These are phyloP conservation scores for Cosmopolites sordidus DNA, from an alignment of 2,888 invertebrate genomes.

Conservation along the genomic window DNA sequence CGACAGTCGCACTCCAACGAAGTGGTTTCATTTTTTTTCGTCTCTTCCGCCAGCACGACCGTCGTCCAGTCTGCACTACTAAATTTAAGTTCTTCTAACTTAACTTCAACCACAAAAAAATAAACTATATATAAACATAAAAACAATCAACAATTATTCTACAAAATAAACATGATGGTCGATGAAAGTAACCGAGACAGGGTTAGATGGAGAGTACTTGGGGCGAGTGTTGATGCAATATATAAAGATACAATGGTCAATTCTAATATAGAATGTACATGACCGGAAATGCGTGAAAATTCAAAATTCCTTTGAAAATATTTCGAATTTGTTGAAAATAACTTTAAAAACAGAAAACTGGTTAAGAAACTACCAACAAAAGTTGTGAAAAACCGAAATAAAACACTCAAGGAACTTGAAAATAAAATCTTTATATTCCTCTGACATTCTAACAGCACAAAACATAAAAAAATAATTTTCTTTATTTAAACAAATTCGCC, in stretches of 20 bases:
- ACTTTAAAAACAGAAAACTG: no score
- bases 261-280: slow-evolving; percentile 41
- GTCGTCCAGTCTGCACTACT: slow-evolving; percentile 12
- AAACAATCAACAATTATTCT: slow-evolving; percentile 50
- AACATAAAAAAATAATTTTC: no score
- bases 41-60: slow-evolving; percentile 2
- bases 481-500: neutral
- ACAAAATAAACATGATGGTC: slow-evolving; percentile 45
- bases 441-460: no score
- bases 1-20: slow-evolving; percentile 7
- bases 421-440: no score
- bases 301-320: neutral
- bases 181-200: slow-evolving; percentile 11
- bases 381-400: no score
- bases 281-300: slow-evolving; percentile 26
- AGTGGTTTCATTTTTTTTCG: no score
- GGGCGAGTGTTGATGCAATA: slow-evolving; percentile 6
- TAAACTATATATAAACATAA: slow-evolving; percentile 52
- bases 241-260: slow-evolving; percentile 23
- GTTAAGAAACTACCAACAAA: no score
- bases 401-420: no score
- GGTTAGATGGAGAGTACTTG: slow-evolving; percentile 13
- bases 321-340: no score
- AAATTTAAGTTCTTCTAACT: slow-evolving; percentile 34
- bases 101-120: slow-evolving; percentile 49